A percentile compares a stretch with the other conserved stretches of the same genome.
Evolutionary conservation across 2,113 vertebrate species (phyloP).

Genomic region (Ictidomys tridecemlineatus): DNA sequence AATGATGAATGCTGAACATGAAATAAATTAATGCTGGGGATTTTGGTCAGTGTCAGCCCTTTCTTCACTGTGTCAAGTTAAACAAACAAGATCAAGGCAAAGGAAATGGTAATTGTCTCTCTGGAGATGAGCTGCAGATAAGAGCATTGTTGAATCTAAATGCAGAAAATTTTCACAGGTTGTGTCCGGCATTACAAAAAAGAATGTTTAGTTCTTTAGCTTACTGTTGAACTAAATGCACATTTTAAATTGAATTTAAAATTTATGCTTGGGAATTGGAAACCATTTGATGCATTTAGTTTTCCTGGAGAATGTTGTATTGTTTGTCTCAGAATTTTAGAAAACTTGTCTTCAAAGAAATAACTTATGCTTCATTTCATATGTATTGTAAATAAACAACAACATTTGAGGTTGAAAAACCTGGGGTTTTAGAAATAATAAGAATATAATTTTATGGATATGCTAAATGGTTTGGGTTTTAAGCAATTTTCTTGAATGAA

Average conservation of each 20-base stretch:
- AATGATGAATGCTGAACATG: constrained; percentile 99
- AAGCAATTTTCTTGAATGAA: constrained; percentile 66
- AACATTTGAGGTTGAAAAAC: constrained; percentile 53
- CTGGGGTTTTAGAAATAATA: constrained; percentile 53
- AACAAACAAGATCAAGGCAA: constrained; percentile 99
- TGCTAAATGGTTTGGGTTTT: constrained; percentile 50
- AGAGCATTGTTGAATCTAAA: constrained; percentile 90
- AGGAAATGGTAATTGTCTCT: constrained; percentile 97
- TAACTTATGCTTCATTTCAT: constrained; percentile 49
- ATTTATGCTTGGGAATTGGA: constrained; percentile 70
- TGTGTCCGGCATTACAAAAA: constrained; percentile 88
- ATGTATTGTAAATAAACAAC: constrained; percentile 62
- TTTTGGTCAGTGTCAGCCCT: constrained; percentile 98
- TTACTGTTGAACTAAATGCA: constrained; percentile 73
- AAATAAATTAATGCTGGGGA: constrained; percentile 98
- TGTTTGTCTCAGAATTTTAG: constrained; percentile 47
- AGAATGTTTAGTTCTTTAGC: constrained; percentile 84
- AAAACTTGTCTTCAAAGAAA: constrained; percentile 68
- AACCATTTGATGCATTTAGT: constrained; percentile 34
- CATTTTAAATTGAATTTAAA: constrained; percentile 79
- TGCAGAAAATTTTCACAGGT: constrained; percentile 89
- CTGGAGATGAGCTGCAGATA: constrained; percentile 93
- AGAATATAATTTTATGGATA: constrained; percentile 60
- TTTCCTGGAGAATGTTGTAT: constrained; percentile 59
- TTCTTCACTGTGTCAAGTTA: constrained; percentile 99